Evolutionary conservation across 2,888 invertebrate genomes (phyloP).

Genomic region (Diplolepis rosae): DNA sequence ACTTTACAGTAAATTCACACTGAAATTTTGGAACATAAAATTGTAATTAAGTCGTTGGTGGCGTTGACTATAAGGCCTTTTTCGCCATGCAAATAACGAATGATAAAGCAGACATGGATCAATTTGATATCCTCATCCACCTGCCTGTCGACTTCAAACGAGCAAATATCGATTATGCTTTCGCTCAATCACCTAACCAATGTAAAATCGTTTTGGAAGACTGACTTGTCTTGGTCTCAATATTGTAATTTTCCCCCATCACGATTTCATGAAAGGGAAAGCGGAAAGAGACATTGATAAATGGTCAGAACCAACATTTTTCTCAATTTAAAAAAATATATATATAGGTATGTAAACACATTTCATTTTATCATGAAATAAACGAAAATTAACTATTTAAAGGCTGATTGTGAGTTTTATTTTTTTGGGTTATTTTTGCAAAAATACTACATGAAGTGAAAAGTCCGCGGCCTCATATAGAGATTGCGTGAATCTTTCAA

Average conservation of each 20-base stretch:
- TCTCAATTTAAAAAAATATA: too few relatives aligned
- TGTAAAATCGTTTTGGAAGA: slow-evolving; percentile 17
- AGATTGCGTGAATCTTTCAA: too few relatives aligned
- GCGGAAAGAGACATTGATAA: slow-evolving; percentile 1
- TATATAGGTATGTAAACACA: too few relatives aligned
- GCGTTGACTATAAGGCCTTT: slow-evolving; percentile 15
- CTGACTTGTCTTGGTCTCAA: slow-evolving; percentile 14
- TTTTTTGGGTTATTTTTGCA: too few relatives aligned
- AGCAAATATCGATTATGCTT: slow-evolving; percentile 16
- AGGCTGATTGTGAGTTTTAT: too few relatives aligned
- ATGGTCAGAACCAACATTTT: too few relatives aligned
- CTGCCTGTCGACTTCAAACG: slow-evolving; percentile 11
- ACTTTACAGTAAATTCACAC: background rate
- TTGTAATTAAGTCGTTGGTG: slow-evolving; percentile 23
- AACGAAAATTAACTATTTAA: too few relatives aligned
- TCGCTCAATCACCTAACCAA: slow-evolving; percentile 23
- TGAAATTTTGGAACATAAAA: slow-evolving; percentile 12
- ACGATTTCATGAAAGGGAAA: slow-evolving; percentile 5
- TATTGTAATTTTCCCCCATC: slow-evolving; percentile 11
- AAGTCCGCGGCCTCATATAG: too few relatives aligned
- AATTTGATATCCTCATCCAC: slow-evolving; percentile 18
- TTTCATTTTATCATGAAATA: too few relatives aligned
- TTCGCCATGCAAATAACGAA: slow-evolving; percentile 8
- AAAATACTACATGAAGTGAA: too few relatives aligned
- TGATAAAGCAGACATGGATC: slow-evolving; percentile 9